These are phyloP conservation scores for Halcyon senegalensis DNA, from an alignment of 2,113 vertebrate species.

Conservation along the genomic window DNA sequence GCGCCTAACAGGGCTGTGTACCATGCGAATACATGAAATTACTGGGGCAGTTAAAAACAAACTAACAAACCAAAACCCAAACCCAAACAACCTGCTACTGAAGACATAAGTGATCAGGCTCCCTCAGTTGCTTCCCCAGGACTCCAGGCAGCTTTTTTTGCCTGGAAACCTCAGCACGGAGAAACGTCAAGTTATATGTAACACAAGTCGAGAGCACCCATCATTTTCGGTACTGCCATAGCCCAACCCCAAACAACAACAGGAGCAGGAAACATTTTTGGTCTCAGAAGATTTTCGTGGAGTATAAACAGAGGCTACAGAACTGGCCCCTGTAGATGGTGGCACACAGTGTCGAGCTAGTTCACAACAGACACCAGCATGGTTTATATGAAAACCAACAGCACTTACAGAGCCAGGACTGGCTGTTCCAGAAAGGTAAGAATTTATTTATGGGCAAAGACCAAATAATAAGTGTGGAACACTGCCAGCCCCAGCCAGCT, in stretches of 20 bases:
- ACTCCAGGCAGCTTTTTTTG: neutral
- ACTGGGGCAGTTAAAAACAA: neutral
- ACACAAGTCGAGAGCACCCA: too few relatives aligned
- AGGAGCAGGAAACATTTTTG: neutral
- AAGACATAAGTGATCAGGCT: neutral
- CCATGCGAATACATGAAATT: neutral
- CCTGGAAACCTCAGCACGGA: neutral
- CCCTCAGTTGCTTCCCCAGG: too few relatives aligned
- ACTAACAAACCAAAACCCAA: fast-evolving
- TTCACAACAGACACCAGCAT: fast-evolving
- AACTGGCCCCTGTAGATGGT: fast-evolving
- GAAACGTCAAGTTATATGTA: neutral
- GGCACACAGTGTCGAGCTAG: too few relatives aligned
- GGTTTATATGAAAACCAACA: fast-evolving
- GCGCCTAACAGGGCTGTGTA: neutral
- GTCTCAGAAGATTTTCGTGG: neutral
- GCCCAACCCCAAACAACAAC: neutral
- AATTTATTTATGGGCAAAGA: neutral
- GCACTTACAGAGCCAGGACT: neutral
- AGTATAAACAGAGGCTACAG: neutral
- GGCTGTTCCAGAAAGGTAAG: neutral
- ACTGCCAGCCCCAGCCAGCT: conserved; percentile 5
- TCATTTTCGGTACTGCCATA: fast-evolving
- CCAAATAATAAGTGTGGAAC: neutral
- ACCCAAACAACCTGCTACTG: neutral